Evolutionary conservation across 2,888 invertebrate genomes (phyloP).

Genomic region (Nemotelus nigrinus): DNA sequence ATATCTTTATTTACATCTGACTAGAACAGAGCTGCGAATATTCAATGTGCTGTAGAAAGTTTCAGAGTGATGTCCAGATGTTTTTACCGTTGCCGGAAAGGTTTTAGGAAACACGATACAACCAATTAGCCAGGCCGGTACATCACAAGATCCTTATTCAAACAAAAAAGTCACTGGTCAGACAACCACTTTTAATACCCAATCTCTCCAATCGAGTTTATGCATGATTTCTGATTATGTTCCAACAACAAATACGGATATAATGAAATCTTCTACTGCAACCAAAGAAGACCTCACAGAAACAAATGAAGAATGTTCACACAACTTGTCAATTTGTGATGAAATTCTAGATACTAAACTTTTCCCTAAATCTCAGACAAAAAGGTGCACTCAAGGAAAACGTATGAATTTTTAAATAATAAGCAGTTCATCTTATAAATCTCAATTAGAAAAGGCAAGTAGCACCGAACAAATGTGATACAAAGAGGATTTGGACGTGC

Average conservation of each 20-base stretch:
- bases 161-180: background rate
- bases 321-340: no score
- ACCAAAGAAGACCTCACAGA: background rate
- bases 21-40: conserved; percentile 13
- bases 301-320: background rate
- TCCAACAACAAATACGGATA: background rate
- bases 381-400: no score
- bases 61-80: background rate
- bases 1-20: background rate
- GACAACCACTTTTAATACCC: background rate
- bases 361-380: no score
- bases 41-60: conserved; percentile 10
- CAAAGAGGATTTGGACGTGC: no score
- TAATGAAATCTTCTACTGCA: background rate
- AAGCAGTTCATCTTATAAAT: no score
- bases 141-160: background rate
- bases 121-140: background rate
- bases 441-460: no score
- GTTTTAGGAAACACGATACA: background rate
- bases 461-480: no score
- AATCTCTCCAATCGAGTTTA: background rate
- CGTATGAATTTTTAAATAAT: no score
- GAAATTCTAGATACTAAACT: no score
- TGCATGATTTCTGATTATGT: background rate
- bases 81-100: background rate